Evolutionary conservation across 2,888 invertebrate species (phyloP).

Genomic region (Lymantria monacha): DNA sequence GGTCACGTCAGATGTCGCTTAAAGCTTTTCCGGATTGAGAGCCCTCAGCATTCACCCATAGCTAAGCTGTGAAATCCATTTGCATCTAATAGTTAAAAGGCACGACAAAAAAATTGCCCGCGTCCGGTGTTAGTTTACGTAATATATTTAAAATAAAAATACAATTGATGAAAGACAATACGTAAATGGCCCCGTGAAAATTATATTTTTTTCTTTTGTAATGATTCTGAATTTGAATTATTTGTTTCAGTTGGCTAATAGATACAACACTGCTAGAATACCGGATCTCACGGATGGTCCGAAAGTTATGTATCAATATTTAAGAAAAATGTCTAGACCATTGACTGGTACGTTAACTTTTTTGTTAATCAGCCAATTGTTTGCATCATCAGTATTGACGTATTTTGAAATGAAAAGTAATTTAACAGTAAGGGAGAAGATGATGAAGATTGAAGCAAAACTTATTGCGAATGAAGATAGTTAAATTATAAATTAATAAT

Average conservation of each 20-base stretch:
- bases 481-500: constrained; percentile 7
- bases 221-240: too few relatives aligned
- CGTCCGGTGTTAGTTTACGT: too few relatives aligned
- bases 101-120: too few relatives aligned
- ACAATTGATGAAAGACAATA: too few relatives aligned
- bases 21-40: too few relatives aligned
- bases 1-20: too few relatives aligned
- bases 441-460: constrained; percentile 60
- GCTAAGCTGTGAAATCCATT: too few relatives aligned
- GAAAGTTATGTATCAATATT: constrained; percentile 74
- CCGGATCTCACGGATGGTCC: constrained; percentile 84
- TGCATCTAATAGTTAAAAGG: too few relatives aligned
- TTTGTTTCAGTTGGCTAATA: constrained; percentile 83
- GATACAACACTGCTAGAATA: constrained; percentile 83
- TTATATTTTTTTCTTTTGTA: too few relatives aligned
- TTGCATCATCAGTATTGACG: constrained; percentile 82
- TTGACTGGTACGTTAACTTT: constrained; percentile 72
- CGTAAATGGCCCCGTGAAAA: too few relatives aligned
- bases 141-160: too few relatives aligned
- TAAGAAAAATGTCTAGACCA: constrained; percentile 78
- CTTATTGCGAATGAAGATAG: constrained; percentile 28
- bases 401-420: constrained; percentile 83
- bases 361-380: constrained; percentile 74
- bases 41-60: too few relatives aligned
- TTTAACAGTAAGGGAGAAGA: constrained; percentile 57